Evolutionary conservation across 2,113 vertebrate genomes (phyloP).

Genomic region (Ivindomyrus marchei): DNA sequence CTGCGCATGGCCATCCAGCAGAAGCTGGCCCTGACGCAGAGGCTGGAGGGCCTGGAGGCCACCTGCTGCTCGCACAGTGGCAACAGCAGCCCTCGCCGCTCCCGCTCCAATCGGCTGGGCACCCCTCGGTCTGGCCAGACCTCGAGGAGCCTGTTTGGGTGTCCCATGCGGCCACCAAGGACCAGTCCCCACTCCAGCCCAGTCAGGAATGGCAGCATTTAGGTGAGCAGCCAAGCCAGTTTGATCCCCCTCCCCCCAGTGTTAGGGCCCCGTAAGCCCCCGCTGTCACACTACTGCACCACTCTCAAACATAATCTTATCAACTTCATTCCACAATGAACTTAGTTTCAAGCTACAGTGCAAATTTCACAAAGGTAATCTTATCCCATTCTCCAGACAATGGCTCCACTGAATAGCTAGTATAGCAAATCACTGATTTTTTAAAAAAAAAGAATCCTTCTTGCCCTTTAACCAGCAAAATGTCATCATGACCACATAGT

Average conservation of each 20-base stretch:
- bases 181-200: constrained; percentile 52
- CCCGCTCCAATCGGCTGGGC: constrained; percentile 59
- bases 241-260: neutral
- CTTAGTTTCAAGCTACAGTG: neutral
- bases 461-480: constrained; percentile 6
- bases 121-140: constrained; percentile 52
- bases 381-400: neutral
- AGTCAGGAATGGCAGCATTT: constrained; percentile 16
- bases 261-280: neutral
- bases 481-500: neutral
- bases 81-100: constrained; percentile 58
- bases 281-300: neutral
- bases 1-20: constrained; percentile 75
- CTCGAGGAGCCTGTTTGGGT: constrained; percentile 45
- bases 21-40: constrained; percentile 67
- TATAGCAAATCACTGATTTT: neutral
- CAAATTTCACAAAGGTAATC: constrained; percentile 9
- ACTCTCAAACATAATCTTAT: neutral
- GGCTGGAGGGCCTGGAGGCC: constrained; percentile 64
- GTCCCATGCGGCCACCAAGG: constrained; percentile 9
- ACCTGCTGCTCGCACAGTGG: constrained; percentile 60
- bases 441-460: neutral
- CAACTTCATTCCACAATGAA: neutral
- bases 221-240: constrained; percentile 38
- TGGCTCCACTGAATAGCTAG: neutral